These are phyloP conservation scores for Ceratina japonica DNA, from an alignment of 1,140 invertebrate genomes.

Conservation along the genomic window DNA sequence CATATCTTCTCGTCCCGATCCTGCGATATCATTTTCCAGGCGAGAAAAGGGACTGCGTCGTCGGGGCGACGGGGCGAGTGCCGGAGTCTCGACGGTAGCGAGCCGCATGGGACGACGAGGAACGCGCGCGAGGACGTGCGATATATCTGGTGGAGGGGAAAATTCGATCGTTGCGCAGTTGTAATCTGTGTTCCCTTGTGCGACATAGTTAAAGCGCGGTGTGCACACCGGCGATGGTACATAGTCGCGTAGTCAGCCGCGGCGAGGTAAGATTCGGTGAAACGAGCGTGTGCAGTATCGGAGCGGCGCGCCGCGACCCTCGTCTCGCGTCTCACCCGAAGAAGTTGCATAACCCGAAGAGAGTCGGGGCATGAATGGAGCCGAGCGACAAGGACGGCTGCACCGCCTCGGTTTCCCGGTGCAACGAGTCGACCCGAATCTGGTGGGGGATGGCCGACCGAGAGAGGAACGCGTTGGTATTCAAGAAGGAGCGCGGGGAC, in stretches of 20 bases:
- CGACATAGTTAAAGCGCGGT: neutral
- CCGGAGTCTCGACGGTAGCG: no score
- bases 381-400: slow-evolving; percentile 60
- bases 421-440: slow-evolving; percentile 50
- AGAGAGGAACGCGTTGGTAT: slow-evolving; percentile 43
- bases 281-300: slow-evolving; percentile 52
- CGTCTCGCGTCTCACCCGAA: slow-evolving; percentile 39
- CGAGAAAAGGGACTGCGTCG: no score
- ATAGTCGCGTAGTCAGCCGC: slow-evolving; percentile 19
- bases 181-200: neutral
- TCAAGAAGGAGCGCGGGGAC: slow-evolving; percentile 28
- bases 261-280: slow-evolving; percentile 45
- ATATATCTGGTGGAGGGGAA: neutral
- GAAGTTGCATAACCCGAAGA: slow-evolving; percentile 64
- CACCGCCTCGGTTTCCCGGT: slow-evolving; percentile 52
- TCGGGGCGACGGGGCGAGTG: no score
- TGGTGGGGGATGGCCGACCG: slow-evolving; percentile 51
- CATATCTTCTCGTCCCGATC: slow-evolving; percentile 2
- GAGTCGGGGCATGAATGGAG: slow-evolving; percentile 66
- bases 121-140: neutral
- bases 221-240: slow-evolving; percentile 12
- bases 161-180: slow-evolving; percentile 16
- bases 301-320: slow-evolving; percentile 25
- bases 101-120: neutral
- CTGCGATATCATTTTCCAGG: neutral